Percentiles rank a stretch among this genome's conserved stretches.
These are phyloP conservation scores for Brachycybe producta DNA, from an alignment of 2,888 invertebrate genomes.

Conservation along the genomic window DNA sequence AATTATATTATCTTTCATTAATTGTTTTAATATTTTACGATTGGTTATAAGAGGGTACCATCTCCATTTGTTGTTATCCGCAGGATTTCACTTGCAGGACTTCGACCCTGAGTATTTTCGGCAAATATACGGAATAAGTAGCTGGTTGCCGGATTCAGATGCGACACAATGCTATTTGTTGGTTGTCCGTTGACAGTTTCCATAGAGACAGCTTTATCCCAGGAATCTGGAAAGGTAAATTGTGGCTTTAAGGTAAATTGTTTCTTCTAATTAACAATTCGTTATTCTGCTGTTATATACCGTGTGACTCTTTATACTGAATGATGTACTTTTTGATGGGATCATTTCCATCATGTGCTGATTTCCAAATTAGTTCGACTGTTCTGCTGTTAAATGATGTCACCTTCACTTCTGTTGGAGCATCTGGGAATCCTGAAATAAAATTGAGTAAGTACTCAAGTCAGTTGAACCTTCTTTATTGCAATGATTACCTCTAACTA, in stretches of 20 bases:
- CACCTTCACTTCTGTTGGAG: not conserved
- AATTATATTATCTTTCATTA: too few relatives aligned
- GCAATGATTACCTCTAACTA: constrained; percentile 64
- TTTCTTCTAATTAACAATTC: not conserved
- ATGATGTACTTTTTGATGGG: constrained; percentile 17
- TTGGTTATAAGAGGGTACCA: constrained; percentile 62
- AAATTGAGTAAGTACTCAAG: not conserved
- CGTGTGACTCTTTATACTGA: constrained; percentile 17
- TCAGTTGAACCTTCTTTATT: not conserved
- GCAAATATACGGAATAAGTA: constrained; percentile 16
- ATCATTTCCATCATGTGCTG: constrained; percentile 13
- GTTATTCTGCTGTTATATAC: constrained; percentile 27
- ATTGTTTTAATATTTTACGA: constrained; percentile 77
- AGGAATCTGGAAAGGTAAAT: constrained; percentile 6
- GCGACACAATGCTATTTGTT: constrained; percentile 11
- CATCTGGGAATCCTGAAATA: constrained; percentile 12
- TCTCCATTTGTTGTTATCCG: constrained; percentile 29
- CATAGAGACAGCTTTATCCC: constrained; percentile 10
- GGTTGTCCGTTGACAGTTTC: constrained; percentile 16
- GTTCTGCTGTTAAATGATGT: constrained; percentile 5
- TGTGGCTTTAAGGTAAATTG: not conserved
- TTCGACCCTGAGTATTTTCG: constrained; percentile 7
- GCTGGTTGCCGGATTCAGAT: constrained; percentile 13
- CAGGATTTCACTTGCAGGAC: constrained; percentile 28
- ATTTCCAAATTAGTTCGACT: constrained; percentile 13